Base-by-base conservation (phyloP, 2,113 vertebrate species). In the Chroicocephalus ridibundus region DNA sequence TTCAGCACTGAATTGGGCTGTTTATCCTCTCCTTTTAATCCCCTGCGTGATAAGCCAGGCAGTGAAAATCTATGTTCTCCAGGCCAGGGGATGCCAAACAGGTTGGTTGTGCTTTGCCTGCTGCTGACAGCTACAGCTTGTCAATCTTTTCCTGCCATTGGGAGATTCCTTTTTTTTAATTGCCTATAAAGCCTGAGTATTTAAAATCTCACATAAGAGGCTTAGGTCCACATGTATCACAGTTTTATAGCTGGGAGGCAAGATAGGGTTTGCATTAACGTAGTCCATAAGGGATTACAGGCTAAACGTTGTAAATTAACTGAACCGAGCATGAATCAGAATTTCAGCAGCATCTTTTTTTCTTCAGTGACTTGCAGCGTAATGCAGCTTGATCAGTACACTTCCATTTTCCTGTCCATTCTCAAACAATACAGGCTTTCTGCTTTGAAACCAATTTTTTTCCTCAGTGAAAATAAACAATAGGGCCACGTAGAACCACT, bases 121-220 rank as follows among this genome's bases (percentile, higher is more conserved):
- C 83, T 94, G 81, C 86, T 80, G 83, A 51, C 83, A 89, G 54
- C 81, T 94, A 18, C 3, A 76, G 54, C 61, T 72, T 1, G 1
- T 79, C 83, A 74, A 46, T 82, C 86, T 87, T 85, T 42, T 80
- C 52, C 51, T 94, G 74, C 22, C 83, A 31, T 15, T 66, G 74
- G 58, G 66, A 87, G 57, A 58, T 65, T 66, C 21, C 70, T 93
- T 84, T 42, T 42, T 83, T 88, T 84, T 68, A 91, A 96, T 97
- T 96, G 60, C 72, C 76, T 84, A 13, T 71, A n/a, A 92, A 86
- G 65, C 61, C 40, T 16, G 38, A 75, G 76, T 75, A 64, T 94
- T 89, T 86, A 61, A 93, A 95, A 81, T 94, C 70, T 93, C 88
- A 65, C 19, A 2, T 95, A 94, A 96, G 92, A 89, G 78, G 87